phyloP scores from a whole-genome alignment of 2,888 invertebrate genomes.

The Coelopa pilipes region DNA sequence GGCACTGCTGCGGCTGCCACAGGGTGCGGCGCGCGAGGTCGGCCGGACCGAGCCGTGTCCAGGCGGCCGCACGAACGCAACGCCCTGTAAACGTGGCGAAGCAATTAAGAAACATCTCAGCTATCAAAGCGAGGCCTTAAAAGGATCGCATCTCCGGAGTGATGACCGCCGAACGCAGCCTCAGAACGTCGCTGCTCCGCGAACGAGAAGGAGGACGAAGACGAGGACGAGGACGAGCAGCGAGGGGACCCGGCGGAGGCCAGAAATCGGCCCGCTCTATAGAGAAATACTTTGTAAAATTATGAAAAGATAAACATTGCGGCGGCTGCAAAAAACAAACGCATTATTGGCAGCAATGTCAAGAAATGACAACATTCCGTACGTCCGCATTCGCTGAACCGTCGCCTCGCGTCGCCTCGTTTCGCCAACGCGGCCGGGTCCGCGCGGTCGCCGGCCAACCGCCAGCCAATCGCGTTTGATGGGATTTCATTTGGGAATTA shows the following conservation, averaged over 20 bases:
- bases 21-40: not conserved
- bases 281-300: slow-evolving; percentile 24
- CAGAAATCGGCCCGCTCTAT: not conserved
- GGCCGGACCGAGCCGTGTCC: not conserved
- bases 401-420: slow-evolving; percentile 8
- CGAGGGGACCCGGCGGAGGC: not conserved
- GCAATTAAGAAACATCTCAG: slow-evolving; percentile 37
- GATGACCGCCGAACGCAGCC: slow-evolving; percentile 27
- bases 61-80: not conserved
- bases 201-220: not conserved
- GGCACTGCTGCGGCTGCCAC: not conserved
- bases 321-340: slow-evolving; percentile 25
- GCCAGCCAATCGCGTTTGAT: slow-evolving; percentile 27
- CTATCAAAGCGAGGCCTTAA: slow-evolving; percentile 31
- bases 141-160: slow-evolving; percentile 29
- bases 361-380: slow-evolving; percentile 36
- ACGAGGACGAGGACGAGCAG: not conserved
- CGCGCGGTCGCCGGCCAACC: too few species aligned
- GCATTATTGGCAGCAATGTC: slow-evolving; percentile 35
- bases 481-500: slow-evolving; percentile 37
- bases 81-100: slow-evolving; percentile 29
- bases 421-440: slow-evolving; percentile 3
- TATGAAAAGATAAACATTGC: slow-evolving; percentile 36
- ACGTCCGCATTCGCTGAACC: slow-evolving; percentile 33
- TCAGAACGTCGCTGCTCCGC: slow-evolving; percentile 2